Percentiles rank a stretch among this genome's conserved stretches.
These are phyloP conservation scores for Falco novaeseelandiae DNA, from an alignment of 2,797 vertebrate species.

Conservation along the genomic window DNA sequence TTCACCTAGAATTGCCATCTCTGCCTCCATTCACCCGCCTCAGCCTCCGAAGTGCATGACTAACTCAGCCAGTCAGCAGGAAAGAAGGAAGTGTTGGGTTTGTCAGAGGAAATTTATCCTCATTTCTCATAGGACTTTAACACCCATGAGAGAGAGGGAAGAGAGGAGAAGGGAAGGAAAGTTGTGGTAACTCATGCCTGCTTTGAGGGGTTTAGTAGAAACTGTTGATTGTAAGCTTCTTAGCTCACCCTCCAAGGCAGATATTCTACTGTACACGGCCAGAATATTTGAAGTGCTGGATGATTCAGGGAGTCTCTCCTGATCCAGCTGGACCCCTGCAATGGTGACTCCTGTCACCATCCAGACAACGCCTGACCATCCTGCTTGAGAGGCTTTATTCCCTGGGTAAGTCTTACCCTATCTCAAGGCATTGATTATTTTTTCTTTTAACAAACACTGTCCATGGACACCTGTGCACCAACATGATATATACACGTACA, in stretches of 20 bases:
- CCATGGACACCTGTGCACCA: rapidly evolving
- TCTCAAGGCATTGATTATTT: neutral
- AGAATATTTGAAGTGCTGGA: neutral
- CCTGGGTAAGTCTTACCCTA: rapidly evolving
- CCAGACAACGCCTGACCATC: neutral
- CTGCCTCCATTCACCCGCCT: neutral
- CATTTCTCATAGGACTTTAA: rapidly evolving
- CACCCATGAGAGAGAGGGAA: neutral
- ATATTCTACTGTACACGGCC: rapidly evolving
- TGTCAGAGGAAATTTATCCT: neutral
- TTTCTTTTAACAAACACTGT: neutral
- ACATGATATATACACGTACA: neutral
- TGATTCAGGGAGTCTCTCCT: neutral
- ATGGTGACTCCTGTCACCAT: neutral
- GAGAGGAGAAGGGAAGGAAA: neutral
- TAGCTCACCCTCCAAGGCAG: rapidly evolving
- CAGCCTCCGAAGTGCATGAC: neutral
- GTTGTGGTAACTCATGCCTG: neutral
- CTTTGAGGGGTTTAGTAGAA: neutral
- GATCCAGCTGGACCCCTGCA: neutral
- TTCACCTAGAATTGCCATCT: neutral
- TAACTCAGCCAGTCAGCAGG: rapidly evolving
- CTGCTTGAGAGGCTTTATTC: neutral
- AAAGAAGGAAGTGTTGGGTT: neutral
- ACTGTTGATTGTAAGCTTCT: neutral